Base-by-base conservation (phyloP, 2,797 vertebrate species). In the Ambastaia sidthimunki region DNA sequence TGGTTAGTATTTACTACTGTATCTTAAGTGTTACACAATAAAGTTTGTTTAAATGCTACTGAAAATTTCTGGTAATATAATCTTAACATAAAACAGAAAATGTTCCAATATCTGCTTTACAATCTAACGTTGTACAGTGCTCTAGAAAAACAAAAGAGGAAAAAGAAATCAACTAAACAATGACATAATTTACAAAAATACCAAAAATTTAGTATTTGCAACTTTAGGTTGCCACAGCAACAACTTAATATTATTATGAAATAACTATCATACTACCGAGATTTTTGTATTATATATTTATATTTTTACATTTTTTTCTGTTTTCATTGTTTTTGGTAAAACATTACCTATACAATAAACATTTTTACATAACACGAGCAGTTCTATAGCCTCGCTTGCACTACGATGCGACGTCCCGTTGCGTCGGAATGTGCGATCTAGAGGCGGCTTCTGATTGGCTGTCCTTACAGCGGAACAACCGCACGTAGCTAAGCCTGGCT, bases 181-280 rank as follows among this genome's bases (percentile, higher is more conserved):
- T 71, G 82, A 84, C 91, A 89, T 93, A 87, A 93, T 94, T 93
- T 94, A 95, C 93, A 94, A 94, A 94, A 94, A 94, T 93, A 94
- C 93, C 90, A 65, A 92, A 60, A 90, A 90, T 93, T 91, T 87
- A 94, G 93, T 91, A 87, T 90, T 90, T 86, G 87, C 62, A 63
- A 63, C 62, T 63, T 34, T 86, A 86, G 88, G 90, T 88, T 87
- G 92, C 88, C 85, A 89, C 86, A 88, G 93, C 88, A 90, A 90
- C 85, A 90, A 90, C 92, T 93, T 92, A 89, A 87, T 87, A 93
- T 92, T 92, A 83, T 87, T 93, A 93, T 93, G 93, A 88, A 94
- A 93, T 93, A 85, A 92, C 87, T 94, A 94, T 86, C 83, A 90
- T 92, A 86, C 86, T 86, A 93, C 89, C 83, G 92, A 93, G 84